A percentile compares a stretch with the other conserved stretches of the same genome.
These are phyloP conservation scores for Coenonympha arcania DNA, from an alignment of 2,888 invertebrate genomes.

Conservation along the genomic window DNA sequence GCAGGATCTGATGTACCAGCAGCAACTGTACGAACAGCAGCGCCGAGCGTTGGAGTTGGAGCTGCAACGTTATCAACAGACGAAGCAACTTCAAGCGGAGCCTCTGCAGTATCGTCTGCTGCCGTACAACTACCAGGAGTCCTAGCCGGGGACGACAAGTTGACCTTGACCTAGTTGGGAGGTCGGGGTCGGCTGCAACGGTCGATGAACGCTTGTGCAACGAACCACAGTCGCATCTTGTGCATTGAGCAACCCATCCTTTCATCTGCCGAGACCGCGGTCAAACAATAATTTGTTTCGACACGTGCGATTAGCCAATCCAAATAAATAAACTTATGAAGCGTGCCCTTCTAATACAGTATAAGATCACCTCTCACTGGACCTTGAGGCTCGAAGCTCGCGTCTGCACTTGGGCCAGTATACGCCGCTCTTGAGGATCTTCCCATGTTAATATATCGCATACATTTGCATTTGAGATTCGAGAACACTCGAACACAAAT, in stretches of 20 bases:
- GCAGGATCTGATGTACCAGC: constrained; percentile 35
- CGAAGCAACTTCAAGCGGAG: constrained; percentile 36
- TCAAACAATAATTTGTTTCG: constrained; percentile 25
- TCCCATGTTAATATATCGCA: constrained; percentile 8
- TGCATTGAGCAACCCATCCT: constrained; percentile 29
- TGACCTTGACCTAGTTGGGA: constrained; percentile 53
- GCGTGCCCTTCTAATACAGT: constrained; percentile 24
- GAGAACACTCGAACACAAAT: neutral
- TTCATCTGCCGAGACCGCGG: constrained; percentile 26
- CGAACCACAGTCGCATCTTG: constrained; percentile 27
- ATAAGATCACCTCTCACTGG: constrained; percentile 26
- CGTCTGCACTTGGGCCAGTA: constrained; percentile 21
- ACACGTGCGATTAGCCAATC: constrained; percentile 29
- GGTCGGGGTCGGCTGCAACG: constrained; percentile 37
- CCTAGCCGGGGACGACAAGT: constrained; percentile 31
- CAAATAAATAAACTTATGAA: constrained; percentile 20
- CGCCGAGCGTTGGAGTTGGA: constrained; percentile 31
- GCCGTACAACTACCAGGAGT: constrained; percentile 31
- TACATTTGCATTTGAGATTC: constrained; percentile 11
- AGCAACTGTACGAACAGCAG: constrained; percentile 37
- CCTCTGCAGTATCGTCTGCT: constrained; percentile 37
- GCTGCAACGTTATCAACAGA: constrained; percentile 33
- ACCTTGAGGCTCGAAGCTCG: no score
- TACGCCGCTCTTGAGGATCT: constrained; percentile 3
- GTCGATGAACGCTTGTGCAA: constrained; percentile 38